These are phyloP conservation scores for Leucozona laternaria DNA, from an alignment of 2,888 invertebrate genomes.

Conservation along the genomic window DNA sequence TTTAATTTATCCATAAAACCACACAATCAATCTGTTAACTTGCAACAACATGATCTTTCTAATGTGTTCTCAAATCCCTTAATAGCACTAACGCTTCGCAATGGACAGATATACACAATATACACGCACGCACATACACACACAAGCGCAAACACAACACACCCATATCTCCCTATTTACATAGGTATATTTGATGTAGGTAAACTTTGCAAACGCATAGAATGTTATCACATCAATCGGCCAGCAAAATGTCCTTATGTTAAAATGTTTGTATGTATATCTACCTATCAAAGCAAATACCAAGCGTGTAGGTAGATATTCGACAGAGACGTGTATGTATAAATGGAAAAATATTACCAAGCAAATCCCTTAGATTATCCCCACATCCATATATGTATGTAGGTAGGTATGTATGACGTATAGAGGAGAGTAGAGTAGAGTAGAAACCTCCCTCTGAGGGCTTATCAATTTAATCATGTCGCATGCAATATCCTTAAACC, in stretches of 20 bases:
- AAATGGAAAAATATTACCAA: slow-evolving; percentile 50
- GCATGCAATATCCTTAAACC: slow-evolving; percentile 64
- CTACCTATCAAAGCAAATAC: too few species aligned
- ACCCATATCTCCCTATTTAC: neutral
- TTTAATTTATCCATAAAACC: slow-evolving; percentile 59
- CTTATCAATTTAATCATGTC: slow-evolving; percentile 75
- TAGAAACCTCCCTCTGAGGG: slow-evolving; percentile 52
- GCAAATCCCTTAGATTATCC: slow-evolving; percentile 67
- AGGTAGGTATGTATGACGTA: neutral
- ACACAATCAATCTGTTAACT: slow-evolving; percentile 66
- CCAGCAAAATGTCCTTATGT: slow-evolving; percentile 30
- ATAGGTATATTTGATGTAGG: slow-evolving; percentile 1
- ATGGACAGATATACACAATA: neutral
- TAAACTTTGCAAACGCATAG: slow-evolving; percentile 10
- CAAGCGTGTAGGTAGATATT: too few species aligned
- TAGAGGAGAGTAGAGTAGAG: too few species aligned
- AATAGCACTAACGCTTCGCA: slow-evolving; percentile 43
- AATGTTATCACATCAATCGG: slow-evolving; percentile 33
- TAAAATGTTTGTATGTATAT: neutral
- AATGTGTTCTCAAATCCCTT: slow-evolving; percentile 63
- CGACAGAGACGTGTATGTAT: too few species aligned
- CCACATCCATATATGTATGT: slow-evolving; percentile 7
- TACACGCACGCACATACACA: neutral
- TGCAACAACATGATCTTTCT: slow-evolving; percentile 65
- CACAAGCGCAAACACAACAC: neutral